Conservation (phyloP, 2,797 vertebrate genomes). For the Natrix natrix region DNA sequence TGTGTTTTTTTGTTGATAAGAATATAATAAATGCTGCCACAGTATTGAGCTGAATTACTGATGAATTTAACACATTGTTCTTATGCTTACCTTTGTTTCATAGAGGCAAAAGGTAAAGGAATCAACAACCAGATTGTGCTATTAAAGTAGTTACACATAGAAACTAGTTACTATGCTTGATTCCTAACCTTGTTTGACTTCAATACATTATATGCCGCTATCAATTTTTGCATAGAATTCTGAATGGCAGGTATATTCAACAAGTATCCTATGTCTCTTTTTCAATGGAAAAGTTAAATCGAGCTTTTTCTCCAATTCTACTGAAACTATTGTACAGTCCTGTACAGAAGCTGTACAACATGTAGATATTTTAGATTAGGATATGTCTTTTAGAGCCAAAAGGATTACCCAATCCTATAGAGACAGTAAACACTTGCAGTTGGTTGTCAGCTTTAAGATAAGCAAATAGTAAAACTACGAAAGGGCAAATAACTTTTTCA, state of each 20-base stretch:
- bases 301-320: background rate
- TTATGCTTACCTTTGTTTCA: background rate
- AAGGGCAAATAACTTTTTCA: background rate
- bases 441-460: background rate
- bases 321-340: background rate
- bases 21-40: conserved; percentile 35
- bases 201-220: background rate
- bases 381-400: background rate
- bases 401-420: background rate
- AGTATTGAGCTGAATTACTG: conserved; percentile 27
- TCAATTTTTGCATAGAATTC: background rate
- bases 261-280: background rate
- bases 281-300: background rate
- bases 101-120: background rate
- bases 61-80: conserved; percentile 29
- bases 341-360: background rate
- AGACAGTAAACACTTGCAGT: background rate
- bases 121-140: background rate
- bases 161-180: background rate
- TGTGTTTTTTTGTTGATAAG: conserved; percentile 37
- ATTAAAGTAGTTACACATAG: background rate
- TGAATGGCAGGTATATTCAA: background rate
- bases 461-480: background rate
- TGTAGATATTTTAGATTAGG: background rate
- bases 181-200: background rate